These are phyloP conservation scores for Plestiodon gilberti DNA, from an alignment of 2,113 vertebrate species.

Conservation along the genomic window DNA sequence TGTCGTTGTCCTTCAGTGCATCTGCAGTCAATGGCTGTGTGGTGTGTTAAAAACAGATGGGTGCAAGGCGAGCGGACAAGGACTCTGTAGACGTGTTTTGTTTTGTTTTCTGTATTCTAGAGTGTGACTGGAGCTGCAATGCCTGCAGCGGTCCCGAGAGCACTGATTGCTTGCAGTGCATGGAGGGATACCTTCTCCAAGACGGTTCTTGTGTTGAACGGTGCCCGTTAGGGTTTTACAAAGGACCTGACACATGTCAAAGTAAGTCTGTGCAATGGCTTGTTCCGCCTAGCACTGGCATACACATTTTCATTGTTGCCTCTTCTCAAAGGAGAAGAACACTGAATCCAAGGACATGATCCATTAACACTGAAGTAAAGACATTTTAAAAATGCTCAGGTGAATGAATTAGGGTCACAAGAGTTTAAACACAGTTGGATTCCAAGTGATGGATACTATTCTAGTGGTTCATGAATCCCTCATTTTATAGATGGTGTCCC, in stretches of 20 bases:
- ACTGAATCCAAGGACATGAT: neutral
- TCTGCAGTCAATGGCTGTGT: neutral
- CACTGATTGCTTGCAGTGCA: constrained; percentile 93
- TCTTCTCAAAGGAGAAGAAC: neutral
- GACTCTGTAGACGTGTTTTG: neutral
- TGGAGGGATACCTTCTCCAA: constrained; percentile 88
- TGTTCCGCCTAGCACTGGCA: accelerated
- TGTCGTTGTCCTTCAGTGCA: neutral
- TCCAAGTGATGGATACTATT: neutral
- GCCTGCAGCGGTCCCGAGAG: constrained; percentile 84
- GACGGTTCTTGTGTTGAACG: constrained; percentile 82
- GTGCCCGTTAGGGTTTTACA: constrained; percentile 81
- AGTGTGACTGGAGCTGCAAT: constrained; percentile 96
- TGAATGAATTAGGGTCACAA: no score
- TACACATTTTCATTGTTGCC: neutral
- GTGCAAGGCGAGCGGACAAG: neutral
- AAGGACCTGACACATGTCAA: constrained; percentile 80
- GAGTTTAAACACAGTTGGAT: no score
- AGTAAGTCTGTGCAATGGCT: constrained; percentile 73
- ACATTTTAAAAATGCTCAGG: no score
- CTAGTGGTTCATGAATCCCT: neutral
- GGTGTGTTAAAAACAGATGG: neutral
- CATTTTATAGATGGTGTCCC: neutral
- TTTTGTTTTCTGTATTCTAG: constrained; percentile 67
- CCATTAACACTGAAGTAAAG: no score